phyloP scores from a whole-genome alignment of 1,140 invertebrate species.

The Arctopsyche grandis region DNA sequence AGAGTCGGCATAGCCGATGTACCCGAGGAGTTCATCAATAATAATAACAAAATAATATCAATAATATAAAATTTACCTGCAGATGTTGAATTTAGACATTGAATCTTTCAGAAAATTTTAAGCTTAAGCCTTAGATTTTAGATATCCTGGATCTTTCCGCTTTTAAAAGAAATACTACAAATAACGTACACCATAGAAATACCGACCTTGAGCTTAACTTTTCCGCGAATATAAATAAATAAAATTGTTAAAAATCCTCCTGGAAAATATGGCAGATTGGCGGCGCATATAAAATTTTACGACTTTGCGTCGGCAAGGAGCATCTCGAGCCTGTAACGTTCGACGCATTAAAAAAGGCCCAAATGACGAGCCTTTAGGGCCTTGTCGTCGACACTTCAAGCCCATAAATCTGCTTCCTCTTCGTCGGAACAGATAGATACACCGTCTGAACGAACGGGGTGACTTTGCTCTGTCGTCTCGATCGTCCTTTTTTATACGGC shows the following conservation, averaged over 20 bases:
- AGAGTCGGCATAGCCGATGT: no score
- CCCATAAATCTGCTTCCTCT: conserved; percentile 17
- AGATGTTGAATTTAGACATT: no score
- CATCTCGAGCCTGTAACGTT: not conserved
- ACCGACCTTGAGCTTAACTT: not conserved
- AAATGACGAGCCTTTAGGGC: conserved; percentile 29
- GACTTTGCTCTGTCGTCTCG: not conserved
- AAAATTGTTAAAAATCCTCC: not conserved
- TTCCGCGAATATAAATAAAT: not conserved
- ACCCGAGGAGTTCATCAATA: no score
- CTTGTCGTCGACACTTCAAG: conserved; percentile 2
- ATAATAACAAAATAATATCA: no score
- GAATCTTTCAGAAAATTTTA: no score
- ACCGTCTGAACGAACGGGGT: not conserved
- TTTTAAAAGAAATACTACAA: no score
- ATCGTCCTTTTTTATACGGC: not conserved
- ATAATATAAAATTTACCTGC: no score
- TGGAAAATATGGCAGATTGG: not conserved
- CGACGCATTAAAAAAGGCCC: conserved; percentile 20
- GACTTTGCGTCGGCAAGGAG: not conserved
- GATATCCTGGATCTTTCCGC: no score
- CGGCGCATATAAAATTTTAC: not conserved
- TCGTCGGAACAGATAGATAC: not conserved
- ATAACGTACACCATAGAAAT: no score
- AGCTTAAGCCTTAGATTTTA: no score